Evolutionary conservation across 2,888 invertebrate species (phyloP), one percentile per base, ranked within the genome.

Genomic region (Coelopa pilipes): DNA sequence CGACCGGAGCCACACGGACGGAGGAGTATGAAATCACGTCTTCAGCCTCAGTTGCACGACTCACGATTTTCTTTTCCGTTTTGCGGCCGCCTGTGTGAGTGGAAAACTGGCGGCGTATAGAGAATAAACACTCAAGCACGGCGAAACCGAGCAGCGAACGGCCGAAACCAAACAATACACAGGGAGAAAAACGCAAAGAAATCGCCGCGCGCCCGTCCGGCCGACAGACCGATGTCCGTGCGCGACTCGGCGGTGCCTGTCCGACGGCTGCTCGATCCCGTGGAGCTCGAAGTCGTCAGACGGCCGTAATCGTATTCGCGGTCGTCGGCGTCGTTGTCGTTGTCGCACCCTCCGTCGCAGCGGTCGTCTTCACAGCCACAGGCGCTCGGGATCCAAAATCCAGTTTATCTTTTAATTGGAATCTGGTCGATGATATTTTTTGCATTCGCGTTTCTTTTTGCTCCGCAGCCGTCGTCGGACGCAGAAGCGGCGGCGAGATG

Each of bases 1-100:
- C 71, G 68, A 70, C 60, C 65, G 73, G 74, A 74, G 72, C 73
- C 73, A 66, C 63, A 74, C 70, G 19, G 21, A 68, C 21, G 45
- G 46, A 50, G 19, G 46, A 53, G 49, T 71, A 71, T 71, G 65
- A 65, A 71, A 71, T 71, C 70, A 71, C 63, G 50, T 71, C 63
- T 63, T 71, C 53, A 71, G 63, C 70, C 63, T 71, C 53, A 62
- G 46, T 24, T 49, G 70, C 62, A 62, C 60, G 70, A 60, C 53
- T 71, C 71, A 71, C 71, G 71, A 71, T 71, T 71, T 71, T 71
- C 71, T 71, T 65, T 71, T 57, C 65, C 24, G 55, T 55, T 24
- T 71, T 46, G 46, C 55, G 55, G 70, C 53, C 53, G 53, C 53
- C 53, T 53, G 53, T 53, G 21, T 59, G 60, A 13, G 57, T 59